Percentiles rank a stretch among this genome's conserved stretches.
Evolutionary conservation across 2,113 vertebrate genomes (phyloP).

Genomic region (Osmerus eperlanus): DNA sequence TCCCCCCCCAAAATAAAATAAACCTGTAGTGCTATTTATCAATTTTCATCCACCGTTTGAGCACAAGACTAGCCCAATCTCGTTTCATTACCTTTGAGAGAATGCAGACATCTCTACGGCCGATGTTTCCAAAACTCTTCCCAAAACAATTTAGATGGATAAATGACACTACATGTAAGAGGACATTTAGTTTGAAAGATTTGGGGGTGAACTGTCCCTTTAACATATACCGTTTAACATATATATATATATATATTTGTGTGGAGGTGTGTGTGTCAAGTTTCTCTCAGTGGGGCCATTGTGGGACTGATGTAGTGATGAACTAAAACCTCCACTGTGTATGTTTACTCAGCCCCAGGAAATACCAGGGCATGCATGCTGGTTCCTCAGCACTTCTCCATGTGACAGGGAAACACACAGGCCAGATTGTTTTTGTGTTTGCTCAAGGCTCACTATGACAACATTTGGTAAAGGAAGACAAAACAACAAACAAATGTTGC

Average conservation of each 20-base stretch:
- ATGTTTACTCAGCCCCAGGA: conserved; percentile 77
- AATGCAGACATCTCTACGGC: too few relatives aligned
- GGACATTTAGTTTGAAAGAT: too few relatives aligned
- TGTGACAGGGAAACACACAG: conserved; percentile 70
- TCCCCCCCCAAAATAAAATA: too few relatives aligned
- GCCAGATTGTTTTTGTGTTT: conserved; percentile 66
- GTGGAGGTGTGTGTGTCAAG: background rate
- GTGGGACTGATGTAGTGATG: conserved; percentile 14
- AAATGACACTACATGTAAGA: too few relatives aligned
- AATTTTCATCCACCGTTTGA: too few relatives aligned
- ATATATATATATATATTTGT: background rate
- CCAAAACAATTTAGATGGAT: too few relatives aligned
- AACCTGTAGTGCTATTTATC: too few relatives aligned
- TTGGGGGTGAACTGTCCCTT: too few relatives aligned
- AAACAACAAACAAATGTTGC: conserved; percentile 37
- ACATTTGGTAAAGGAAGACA: conserved; percentile 40
- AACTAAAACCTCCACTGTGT: conserved; percentile 14
- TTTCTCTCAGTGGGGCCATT: conserved; percentile 4
- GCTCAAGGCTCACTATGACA: conserved; percentile 56
- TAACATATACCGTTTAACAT: too few relatives aligned
- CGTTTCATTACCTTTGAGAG: too few relatives aligned
- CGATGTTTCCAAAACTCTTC: too few relatives aligned
- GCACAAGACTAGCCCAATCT: too few relatives aligned
- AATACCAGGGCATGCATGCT: conserved; percentile 79
- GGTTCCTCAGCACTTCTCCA: conserved; percentile 67